phyloP scores from a whole-genome alignment of 2,797 vertebrate genomes.

The Ambastaia sidthimunki region DNA sequence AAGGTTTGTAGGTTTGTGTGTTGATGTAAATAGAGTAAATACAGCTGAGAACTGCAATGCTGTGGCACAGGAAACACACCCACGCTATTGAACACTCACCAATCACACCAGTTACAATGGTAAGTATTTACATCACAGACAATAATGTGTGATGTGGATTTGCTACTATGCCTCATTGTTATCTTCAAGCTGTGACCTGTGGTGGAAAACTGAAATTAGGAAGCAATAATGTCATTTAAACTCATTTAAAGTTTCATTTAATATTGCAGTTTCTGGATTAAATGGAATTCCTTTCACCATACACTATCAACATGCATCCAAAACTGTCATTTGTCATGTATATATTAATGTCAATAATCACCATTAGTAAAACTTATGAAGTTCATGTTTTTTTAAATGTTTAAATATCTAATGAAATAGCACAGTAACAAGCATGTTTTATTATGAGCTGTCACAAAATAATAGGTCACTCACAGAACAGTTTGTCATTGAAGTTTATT shows the following conservation, averaged over 20 bases:
- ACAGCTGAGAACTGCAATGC: constrained; percentile 58
- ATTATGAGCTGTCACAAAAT: background rate
- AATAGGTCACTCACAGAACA: no score
- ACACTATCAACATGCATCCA: background rate
- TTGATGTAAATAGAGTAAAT: constrained; percentile 51
- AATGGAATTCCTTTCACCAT: no score
- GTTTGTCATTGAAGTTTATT: no score
- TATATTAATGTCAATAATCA: no score
- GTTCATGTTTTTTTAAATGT: background rate
- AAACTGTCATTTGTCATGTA: background rate
- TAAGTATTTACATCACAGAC: constrained; percentile 60
- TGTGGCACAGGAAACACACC: constrained; percentile 61
- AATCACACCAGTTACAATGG: constrained; percentile 63
- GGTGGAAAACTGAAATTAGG: background rate
- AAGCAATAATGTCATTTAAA: background rate
- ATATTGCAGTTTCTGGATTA: background rate
- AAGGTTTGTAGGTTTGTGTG: constrained; percentile 41
- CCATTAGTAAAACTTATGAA: no score
- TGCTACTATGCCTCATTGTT: background rate
- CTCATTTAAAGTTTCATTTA: background rate
- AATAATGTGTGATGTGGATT: constrained; percentile 56
- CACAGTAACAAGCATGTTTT: background rate
- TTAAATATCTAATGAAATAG: constrained; percentile 5
- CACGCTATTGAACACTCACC: constrained; percentile 57
- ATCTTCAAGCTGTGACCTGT: background rate